Evolutionary conservation across 2,888 invertebrate genomes (phyloP).

Genomic region (Watsonalla cultraria): DNA sequence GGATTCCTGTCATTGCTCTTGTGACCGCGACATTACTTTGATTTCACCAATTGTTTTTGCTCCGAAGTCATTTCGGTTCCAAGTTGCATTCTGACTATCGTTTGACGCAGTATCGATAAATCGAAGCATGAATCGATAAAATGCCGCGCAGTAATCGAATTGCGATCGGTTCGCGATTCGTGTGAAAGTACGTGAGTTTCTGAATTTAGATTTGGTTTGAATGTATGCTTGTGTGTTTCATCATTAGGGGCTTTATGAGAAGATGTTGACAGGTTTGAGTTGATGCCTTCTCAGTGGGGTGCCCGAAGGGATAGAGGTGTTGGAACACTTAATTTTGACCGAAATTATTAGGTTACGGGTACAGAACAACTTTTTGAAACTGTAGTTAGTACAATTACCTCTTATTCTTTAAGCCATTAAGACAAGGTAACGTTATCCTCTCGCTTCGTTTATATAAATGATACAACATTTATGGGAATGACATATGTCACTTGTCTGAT

Average conservation of each 20-base stretch:
- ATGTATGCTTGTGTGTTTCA: no score
- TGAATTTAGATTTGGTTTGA: constrained; percentile 1
- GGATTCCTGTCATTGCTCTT: constrained; percentile 37
- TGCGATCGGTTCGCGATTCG: constrained; percentile 1
- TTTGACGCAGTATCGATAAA: constrained; percentile 9
- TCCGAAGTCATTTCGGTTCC: constrained; percentile 12
- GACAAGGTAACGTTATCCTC: no score
- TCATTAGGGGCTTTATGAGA: neutral
- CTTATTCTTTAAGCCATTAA: no score
- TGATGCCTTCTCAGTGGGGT: no score
- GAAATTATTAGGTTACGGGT: no score
- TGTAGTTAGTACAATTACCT: no score
- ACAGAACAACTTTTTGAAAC: no score
- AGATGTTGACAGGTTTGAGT: neutral
- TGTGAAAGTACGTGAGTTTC: constrained; percentile 1
- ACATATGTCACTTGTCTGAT: no score
- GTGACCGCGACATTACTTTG: constrained; percentile 8
- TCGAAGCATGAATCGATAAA: constrained; percentile 1
- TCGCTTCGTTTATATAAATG: no score
- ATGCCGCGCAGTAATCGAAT: constrained; percentile 1
- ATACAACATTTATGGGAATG: no score
- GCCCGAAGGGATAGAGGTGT: no score
- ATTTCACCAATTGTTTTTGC: constrained; percentile 17
- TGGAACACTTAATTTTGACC: no score
- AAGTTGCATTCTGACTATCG: constrained; percentile 14